Conservation (phyloP, 2,113 vertebrate species). For the Archilochus colubris region DNA sequence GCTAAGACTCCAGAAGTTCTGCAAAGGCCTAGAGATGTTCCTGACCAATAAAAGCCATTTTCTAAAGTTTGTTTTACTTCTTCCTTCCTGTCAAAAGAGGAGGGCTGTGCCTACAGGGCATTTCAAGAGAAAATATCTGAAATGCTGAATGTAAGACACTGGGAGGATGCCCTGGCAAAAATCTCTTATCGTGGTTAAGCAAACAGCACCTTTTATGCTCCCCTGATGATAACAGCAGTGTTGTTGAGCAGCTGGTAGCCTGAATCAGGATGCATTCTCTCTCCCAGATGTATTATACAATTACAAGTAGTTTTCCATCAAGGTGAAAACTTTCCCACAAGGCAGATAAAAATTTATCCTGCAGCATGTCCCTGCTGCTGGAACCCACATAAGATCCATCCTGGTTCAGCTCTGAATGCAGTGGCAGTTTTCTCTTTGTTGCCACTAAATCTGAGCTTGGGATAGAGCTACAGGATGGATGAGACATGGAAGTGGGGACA, state of each 20-base stretch:
- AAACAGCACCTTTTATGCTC: not conserved
- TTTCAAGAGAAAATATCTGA: not conserved
- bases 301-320: not conserved
- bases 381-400: fast-evolving
- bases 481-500: not conserved
- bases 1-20: not conserved
- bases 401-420: not conserved
- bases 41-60: not conserved
- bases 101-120: not conserved
- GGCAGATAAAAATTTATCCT: not conserved
- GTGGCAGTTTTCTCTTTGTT: not conserved
- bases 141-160: not conserved
- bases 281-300: not conserved
- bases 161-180: not conserved
- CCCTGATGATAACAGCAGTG: not conserved
- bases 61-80: not conserved
- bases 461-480: not conserved
- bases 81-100: not conserved
- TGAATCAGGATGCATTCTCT: not conserved
- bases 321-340: not conserved
- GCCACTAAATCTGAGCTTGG: not conserved
- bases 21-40: not conserved
- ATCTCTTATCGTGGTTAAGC: not conserved
- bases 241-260: not conserved
- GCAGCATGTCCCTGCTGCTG: not conserved